These are phyloP conservation scores for Panzeria rudis DNA, from an alignment of 2,888 invertebrate species.

Conservation along the genomic window DNA sequence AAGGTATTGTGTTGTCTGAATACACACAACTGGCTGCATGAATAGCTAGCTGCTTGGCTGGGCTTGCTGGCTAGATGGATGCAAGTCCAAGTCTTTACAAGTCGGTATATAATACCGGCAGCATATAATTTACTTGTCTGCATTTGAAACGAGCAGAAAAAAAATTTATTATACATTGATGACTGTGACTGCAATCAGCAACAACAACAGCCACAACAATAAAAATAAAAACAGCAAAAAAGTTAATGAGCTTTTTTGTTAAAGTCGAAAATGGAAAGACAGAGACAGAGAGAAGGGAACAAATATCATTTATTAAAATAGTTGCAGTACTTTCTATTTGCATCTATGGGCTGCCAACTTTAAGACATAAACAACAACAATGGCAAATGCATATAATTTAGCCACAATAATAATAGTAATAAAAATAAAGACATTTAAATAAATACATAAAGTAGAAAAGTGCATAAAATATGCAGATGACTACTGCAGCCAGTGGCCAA, in stretches of 20 bases:
- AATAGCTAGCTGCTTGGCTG: slow-evolving; percentile 15
- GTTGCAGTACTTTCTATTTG: slow-evolving; percentile 69
- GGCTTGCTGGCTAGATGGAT: slow-evolving; percentile 24
- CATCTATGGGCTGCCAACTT: slow-evolving; percentile 61
- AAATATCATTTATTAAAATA: slow-evolving; percentile 39
- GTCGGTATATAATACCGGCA: slow-evolving; percentile 29
- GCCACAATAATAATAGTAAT: slow-evolving; percentile 30
- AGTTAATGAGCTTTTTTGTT: slow-evolving; percentile 63
- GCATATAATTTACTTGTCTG: slow-evolving; percentile 68
- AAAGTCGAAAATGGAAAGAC: slow-evolving; percentile 20
- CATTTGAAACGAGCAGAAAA: slow-evolving; percentile 36
- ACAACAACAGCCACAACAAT: slow-evolving; percentile 52
- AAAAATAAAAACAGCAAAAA: slow-evolving; percentile 41
- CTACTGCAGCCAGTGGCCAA: slow-evolving; percentile 8
- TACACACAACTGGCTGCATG: slow-evolving; percentile 26
- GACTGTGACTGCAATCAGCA: slow-evolving; percentile 61
- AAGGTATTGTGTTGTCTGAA: slow-evolving; percentile 52
- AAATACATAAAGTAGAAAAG: slow-evolving; percentile 5
- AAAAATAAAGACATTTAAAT: slow-evolving; percentile 51
- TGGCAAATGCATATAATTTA: slow-evolving; percentile 17
- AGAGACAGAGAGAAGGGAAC: not conserved
- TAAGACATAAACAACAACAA: slow-evolving; percentile 55
- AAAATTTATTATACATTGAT: slow-evolving; percentile 34
- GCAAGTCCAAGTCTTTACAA: slow-evolving; percentile 38
- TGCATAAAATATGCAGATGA: slow-evolving; percentile 9